phyloP scores from a whole-genome alignment of 2,888 invertebrate genomes.

The Xestia ashworthii region DNA sequence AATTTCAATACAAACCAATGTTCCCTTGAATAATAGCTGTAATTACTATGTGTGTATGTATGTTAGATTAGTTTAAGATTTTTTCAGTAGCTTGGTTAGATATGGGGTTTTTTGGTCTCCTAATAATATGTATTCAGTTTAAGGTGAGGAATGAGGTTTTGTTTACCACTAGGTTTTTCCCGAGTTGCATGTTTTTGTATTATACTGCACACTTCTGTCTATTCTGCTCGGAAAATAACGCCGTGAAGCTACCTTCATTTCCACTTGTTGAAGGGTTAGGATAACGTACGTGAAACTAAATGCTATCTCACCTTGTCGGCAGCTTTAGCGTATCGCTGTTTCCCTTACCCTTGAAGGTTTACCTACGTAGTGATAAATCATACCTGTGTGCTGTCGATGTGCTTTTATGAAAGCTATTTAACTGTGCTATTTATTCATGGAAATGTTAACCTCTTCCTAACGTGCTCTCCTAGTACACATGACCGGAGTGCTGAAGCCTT shows the following conservation, averaged over 20 bases:
- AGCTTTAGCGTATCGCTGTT: too few species aligned
- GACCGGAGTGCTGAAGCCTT: slow-evolving; percentile 8
- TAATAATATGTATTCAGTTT: not conserved
- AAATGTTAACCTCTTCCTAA: not conserved
- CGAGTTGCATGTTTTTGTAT: too few species aligned
- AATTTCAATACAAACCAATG: not conserved
- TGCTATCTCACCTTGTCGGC: not conserved
- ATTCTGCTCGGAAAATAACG: not conserved
- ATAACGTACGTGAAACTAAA: not conserved
- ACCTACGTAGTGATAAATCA: not conserved
- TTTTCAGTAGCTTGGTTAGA: too few species aligned
- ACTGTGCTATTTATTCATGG: too few species aligned
- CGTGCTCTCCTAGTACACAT: slow-evolving; percentile 10
- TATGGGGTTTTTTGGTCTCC: too few species aligned
- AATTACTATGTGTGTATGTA: too few species aligned
- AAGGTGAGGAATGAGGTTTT: too few species aligned
- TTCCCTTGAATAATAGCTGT: not conserved
- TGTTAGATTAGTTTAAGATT: too few species aligned
- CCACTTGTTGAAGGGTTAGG: not conserved
- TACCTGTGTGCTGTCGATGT: not conserved
- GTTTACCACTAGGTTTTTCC: too few species aligned
- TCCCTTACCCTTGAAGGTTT: not conserved
- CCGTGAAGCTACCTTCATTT: not conserved
- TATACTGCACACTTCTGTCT: not conserved
- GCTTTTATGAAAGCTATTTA: not conserved